These are phyloP conservation scores for Lepidochrysops patricia DNA, from an alignment of 2,888 invertebrate genomes.

Conservation along the genomic window DNA sequence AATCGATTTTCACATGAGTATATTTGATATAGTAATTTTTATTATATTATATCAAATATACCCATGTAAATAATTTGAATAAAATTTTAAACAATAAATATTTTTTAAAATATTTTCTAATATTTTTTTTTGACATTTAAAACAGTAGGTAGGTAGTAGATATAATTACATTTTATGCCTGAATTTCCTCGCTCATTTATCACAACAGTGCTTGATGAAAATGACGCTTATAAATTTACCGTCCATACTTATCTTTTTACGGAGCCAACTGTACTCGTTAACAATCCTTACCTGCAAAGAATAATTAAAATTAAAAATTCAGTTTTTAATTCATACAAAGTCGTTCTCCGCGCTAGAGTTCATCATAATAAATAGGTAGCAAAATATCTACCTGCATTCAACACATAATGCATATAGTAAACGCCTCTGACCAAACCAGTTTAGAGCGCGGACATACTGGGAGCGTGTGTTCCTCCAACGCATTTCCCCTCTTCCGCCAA, in stretches of 20 bases:
- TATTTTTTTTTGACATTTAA: too few relatives aligned
- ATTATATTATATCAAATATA: too few relatives aligned
- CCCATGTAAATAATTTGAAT: too few relatives aligned
- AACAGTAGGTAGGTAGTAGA: too few relatives aligned
- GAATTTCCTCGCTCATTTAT: too few relatives aligned
- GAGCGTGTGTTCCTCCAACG: slow-evolving; percentile 58
- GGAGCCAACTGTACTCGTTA: background rate
- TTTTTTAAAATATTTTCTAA: too few relatives aligned
- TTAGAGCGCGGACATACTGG: slow-evolving; percentile 58
- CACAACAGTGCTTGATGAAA: too few relatives aligned
- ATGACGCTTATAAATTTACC: background rate
- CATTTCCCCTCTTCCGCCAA: slow-evolving; percentile 67
- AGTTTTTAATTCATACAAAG: slow-evolving; percentile 37
- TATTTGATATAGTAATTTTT: too few relatives aligned
- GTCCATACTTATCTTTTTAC: slow-evolving; percentile 18
- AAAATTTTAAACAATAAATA: too few relatives aligned
- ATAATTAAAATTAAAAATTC: slow-evolving; percentile 37
- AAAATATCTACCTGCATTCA: slow-evolving; percentile 52
- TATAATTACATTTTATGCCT: too few relatives aligned
- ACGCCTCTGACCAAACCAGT: slow-evolving; percentile 72
- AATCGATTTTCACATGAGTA: too few relatives aligned
- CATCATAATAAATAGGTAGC: slow-evolving; percentile 59
- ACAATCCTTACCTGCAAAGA: slow-evolving; percentile 54
- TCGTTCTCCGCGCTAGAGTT: slow-evolving; percentile 35
- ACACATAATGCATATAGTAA: slow-evolving; percentile 66